phyloP scores from a whole-genome alignment of 2,888 invertebrate species.

The Drepana falcataria region DNA sequence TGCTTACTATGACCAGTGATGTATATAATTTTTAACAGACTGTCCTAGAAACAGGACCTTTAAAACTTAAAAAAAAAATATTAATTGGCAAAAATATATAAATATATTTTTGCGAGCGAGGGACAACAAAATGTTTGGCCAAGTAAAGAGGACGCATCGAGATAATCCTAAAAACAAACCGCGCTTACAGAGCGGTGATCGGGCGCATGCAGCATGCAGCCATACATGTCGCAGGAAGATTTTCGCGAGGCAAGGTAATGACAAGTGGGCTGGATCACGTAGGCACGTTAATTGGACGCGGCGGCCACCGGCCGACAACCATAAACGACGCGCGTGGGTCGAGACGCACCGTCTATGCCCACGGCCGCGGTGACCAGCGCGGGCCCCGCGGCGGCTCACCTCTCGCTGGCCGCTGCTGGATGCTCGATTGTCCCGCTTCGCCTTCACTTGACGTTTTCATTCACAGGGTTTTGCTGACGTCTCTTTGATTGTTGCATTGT shows the following conservation, averaged over 20 bases:
- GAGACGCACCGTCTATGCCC: slow-evolving; percentile 61
- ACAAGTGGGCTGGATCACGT: slow-evolving; percentile 71
- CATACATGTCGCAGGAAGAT: slow-evolving; percentile 57
- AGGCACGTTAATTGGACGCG: slow-evolving; percentile 74
- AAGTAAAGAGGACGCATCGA: slow-evolving; percentile 4
- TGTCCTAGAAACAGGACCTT: too few relatives aligned
- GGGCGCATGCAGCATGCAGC: slow-evolving; percentile 22
- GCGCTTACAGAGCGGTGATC: slow-evolving; percentile 19
- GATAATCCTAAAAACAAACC: slow-evolving; percentile 17
- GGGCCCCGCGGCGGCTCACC: slow-evolving; percentile 32
- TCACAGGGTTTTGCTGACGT: slow-evolving; percentile 65
- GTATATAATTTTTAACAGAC: too few relatives aligned
- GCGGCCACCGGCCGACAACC: slow-evolving; percentile 65
- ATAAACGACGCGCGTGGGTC: slow-evolving; percentile 68
- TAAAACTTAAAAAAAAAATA: too few relatives aligned
- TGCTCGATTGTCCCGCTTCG: slow-evolving; percentile 51
- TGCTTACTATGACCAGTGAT: too few relatives aligned
- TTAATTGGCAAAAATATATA: too few relatives aligned
- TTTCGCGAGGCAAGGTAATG: slow-evolving; percentile 63
- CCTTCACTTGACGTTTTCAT: slow-evolving; percentile 59
- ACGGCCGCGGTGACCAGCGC: slow-evolving; percentile 11
- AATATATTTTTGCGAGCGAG: too few relatives aligned
- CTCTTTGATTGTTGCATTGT: slow-evolving; percentile 31
- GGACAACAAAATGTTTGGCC: neutral
- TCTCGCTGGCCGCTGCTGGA: slow-evolving; percentile 38